Evolutionary conservation across 1,140 invertebrate genomes (phyloP).

Genomic region (Trachymyrmex cornetzi): DNA sequence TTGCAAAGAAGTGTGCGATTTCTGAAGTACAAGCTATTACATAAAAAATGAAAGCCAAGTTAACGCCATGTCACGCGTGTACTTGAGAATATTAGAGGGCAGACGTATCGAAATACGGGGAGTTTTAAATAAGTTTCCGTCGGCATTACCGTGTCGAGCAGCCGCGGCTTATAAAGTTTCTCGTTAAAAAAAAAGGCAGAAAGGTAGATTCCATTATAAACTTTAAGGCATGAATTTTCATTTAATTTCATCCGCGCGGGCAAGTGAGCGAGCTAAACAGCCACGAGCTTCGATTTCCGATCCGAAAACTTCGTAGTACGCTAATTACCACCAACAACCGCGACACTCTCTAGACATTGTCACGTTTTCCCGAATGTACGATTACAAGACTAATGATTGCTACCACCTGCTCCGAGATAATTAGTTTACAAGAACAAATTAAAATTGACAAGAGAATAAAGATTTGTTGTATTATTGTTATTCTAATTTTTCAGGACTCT

Average conservation of each 20-base stretch:
- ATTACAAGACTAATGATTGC: slow-evolving; percentile 2
- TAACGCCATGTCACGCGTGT: slow-evolving; percentile 57
- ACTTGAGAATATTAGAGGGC: slow-evolving; percentile 34
- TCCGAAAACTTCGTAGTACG: slow-evolving; percentile 48
- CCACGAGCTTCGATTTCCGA: slow-evolving; percentile 54
- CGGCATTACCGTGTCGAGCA: slow-evolving; percentile 57
- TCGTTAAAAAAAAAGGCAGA: slow-evolving; percentile 53
- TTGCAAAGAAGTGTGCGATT: neutral
- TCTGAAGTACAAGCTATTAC: neutral
- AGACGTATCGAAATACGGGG: slow-evolving; percentile 36
- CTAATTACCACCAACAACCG: slow-evolving; percentile 35
- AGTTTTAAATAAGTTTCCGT: slow-evolving; percentile 62
- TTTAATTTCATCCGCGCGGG: slow-evolving; percentile 52
- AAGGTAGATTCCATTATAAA: slow-evolving; percentile 62
- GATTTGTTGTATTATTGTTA: neutral
- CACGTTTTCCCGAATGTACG: neutral
- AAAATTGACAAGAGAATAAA: neutral
- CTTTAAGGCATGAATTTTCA: slow-evolving; percentile 64
- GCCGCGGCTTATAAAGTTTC: slow-evolving; percentile 59
- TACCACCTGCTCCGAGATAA: neutral
- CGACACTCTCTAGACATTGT: slow-evolving; percentile 31
- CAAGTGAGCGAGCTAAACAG: slow-evolving; percentile 19
- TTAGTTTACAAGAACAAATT: neutral
- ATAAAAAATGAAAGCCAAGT: slow-evolving; percentile 18
- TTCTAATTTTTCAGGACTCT: neutral